Base-by-base conservation (phyloP, 2,113 vertebrate genomes). In the Hypomesus transpacificus region DNA sequence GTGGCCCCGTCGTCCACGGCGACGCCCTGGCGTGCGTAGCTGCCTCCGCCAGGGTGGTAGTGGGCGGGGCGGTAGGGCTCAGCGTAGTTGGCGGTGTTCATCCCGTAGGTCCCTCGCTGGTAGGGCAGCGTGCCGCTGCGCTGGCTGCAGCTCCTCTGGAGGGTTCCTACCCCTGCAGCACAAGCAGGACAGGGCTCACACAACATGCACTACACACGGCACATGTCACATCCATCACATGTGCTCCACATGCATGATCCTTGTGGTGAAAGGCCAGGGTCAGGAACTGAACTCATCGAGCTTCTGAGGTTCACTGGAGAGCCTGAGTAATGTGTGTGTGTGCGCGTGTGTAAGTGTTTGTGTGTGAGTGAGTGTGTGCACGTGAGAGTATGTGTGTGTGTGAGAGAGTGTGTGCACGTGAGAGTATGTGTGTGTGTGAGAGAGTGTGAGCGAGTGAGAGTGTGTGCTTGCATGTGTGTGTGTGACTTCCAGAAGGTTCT, bases 61-160 rank as follows among this genome's bases (percentile, higher is more conserved):
- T 91, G 95, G 24, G 92, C 69, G 0, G 94, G 86, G 80, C 92
- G 91, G 82, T 95, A 97, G 28, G 95, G 92, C 68, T 98, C 96
- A 0, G 94, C 90, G 0, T 96, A 98, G 79, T 92, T 90, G 69
- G 92, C 93, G 54, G 94, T 80, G 88, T 93, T 94, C 82, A 97
- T 91, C 80, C 89, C 89, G 56, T 93, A 96, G 88, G 92, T 92
- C 85, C 90, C 96, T 95, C 96, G 96, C 95, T 96, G 96, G 96
- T 96, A 98, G 76, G 94, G 92, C 87, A 97, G 39, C 9, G 39
- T 93, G 52, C 94, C 92, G 88, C 94, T 94, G 59, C 96, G 95
- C 86, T 97, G 96, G 87, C 95, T 98, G 87, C 93, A 93, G 0
- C 95, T 94, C 76, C 95, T 92, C 86, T 98, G 95, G 58, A 99